Evolutionary conservation across 2,113 vertebrate species (phyloP).

Genomic region (Syrmaticus mikado): DNA sequence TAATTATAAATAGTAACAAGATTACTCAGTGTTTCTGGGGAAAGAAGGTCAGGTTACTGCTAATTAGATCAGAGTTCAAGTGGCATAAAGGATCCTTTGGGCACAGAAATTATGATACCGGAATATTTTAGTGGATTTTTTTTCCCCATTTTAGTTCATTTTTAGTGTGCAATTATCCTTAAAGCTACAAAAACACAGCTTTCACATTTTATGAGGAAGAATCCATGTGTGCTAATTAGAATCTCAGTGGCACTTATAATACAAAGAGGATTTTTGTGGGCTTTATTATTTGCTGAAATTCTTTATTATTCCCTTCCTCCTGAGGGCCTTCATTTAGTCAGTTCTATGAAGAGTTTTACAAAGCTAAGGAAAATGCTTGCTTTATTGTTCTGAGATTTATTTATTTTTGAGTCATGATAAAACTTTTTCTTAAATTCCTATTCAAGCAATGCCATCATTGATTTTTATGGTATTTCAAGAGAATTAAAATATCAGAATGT

Average conservation of each 20-base stretch:
- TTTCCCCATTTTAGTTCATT: constrained; percentile 19
- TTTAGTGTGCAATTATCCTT: constrained; percentile 64
- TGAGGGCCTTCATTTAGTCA: constrained; percentile 9
- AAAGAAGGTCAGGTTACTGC: constrained; percentile 1
- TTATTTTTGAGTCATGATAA: neutral
- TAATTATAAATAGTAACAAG: constrained; percentile 13
- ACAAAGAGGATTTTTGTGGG: neutral
- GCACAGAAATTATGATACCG: constrained; percentile 12
- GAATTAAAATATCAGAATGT: neutral
- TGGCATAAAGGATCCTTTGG: neutral
- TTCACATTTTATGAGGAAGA: constrained; percentile 47
- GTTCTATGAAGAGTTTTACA: neutral
- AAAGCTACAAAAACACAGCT: constrained; percentile 55
- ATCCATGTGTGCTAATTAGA: constrained; percentile 60
- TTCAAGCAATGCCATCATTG: neutral
- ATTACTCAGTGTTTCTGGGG: constrained; percentile 3
- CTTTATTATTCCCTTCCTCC: neutral
- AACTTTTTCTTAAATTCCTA: neutral
- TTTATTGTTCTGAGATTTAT: neutral
- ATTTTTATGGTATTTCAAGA: neutral
- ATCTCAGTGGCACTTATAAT: constrained; percentile 1
- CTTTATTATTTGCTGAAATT: constrained; percentile 7
- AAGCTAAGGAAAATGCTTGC: neutral
- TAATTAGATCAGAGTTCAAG: constrained; percentile 50
- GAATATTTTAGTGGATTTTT: neutral